A percentile compares a stretch with the other conserved stretches of the same genome.
Evolutionary conservation across 2,113 vertebrate species (phyloP).

Genomic region (Malaclemys terrapin): DNA sequence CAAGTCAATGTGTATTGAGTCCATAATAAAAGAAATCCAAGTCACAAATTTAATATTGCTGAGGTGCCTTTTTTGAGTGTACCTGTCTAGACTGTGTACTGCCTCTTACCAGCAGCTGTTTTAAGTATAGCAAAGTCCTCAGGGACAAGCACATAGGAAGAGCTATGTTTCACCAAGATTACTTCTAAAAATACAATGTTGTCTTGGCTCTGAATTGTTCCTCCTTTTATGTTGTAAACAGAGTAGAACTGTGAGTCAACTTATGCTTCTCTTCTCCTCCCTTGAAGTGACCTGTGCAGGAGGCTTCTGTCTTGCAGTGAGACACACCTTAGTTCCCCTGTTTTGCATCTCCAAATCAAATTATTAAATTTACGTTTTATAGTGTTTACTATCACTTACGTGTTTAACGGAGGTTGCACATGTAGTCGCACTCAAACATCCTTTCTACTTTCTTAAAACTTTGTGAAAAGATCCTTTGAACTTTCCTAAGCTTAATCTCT

Average conservation of each 20-base stretch:
- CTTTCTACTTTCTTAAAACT: neutral
- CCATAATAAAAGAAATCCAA: constrained; percentile 67
- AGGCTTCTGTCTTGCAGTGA: neutral
- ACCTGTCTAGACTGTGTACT: neutral
- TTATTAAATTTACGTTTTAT: neutral
- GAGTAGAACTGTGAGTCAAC: neutral
- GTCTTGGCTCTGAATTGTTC: neutral
- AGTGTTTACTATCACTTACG: neutral
- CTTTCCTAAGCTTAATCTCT: neutral
- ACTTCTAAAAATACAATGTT: neutral
- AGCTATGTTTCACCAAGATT: neutral
- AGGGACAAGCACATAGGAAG: neutral
- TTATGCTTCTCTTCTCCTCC: neutral
- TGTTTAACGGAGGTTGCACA: neutral
- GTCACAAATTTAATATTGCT: neutral
- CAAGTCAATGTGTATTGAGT: constrained; percentile 45
- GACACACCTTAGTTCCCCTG: neutral
- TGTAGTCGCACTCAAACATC: neutral
- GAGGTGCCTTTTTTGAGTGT: neutral
- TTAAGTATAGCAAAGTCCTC: neutral
- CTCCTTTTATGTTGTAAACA: neutral
- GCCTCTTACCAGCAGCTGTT: neutral
- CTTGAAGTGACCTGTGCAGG: neutral
- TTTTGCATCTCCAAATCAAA: neutral
- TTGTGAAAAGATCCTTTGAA: neutral